Evolutionary conservation across 2,888 invertebrate species (phyloP).

Genomic region (Tinea pellionella): DNA sequence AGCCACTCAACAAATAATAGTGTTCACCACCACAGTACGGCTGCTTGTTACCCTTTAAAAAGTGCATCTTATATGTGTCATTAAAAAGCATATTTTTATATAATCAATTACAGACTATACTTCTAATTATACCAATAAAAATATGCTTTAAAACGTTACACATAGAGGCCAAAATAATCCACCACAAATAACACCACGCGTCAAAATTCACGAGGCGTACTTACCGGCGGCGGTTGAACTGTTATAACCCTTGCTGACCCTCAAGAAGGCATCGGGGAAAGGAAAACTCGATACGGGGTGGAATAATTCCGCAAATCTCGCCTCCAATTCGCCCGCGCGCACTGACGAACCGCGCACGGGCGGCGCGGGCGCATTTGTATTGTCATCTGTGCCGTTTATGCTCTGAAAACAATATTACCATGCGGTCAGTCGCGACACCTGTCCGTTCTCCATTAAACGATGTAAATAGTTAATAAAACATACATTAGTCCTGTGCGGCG

Average conservation of each 20-base stretch:
- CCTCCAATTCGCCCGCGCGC: constrained; percentile 73
- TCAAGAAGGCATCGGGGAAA: constrained; percentile 75
- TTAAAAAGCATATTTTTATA: neutral
- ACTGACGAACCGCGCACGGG: constrained; percentile 75
- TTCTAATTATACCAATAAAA: too few species aligned
- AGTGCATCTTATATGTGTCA: neutral
- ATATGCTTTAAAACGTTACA: too few species aligned
- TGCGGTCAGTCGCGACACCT: constrained; percentile 28
- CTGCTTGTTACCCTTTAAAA: too few species aligned
- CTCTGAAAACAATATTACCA: constrained; percentile 29
- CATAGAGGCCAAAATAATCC: too few species aligned
- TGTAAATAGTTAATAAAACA: too few species aligned
- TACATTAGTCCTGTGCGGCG: constrained; percentile 24
- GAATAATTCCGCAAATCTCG: constrained; percentile 75
- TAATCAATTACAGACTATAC: too few species aligned
- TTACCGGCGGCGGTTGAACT: constrained; percentile 65
- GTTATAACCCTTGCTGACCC: constrained; percentile 76
- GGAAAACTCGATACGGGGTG: constrained; percentile 73
- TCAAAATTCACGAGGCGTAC: constrained; percentile 23
- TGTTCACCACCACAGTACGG: neutral
- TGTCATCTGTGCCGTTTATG: constrained; percentile 27
- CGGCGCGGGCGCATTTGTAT: constrained; percentile 62
- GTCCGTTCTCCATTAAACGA: constrained; percentile 22
- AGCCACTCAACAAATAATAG: neutral
- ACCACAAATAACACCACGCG: neutral